These are phyloP conservation scores for Drosophila obscura DNA, from an alignment of 1,140 invertebrate species.

Conservation along the genomic window DNA sequence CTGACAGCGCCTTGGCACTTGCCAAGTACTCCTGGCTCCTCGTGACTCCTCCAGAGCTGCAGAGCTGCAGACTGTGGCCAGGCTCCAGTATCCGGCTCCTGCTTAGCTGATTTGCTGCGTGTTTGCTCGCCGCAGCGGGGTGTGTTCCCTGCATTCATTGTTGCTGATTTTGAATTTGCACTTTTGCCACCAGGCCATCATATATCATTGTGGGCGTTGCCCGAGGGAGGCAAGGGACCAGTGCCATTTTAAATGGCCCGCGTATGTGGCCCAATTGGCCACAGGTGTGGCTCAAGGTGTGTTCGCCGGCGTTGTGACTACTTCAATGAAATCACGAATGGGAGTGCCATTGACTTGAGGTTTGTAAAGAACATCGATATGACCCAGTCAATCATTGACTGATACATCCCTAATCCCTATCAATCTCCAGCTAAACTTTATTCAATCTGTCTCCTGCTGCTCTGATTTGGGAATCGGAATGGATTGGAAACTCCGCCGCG, in stretches of 20 bases:
- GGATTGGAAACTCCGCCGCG: slow-evolving; percentile 13
- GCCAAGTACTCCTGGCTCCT: slow-evolving; percentile 50
- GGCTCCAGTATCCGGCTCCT: slow-evolving; percentile 17
- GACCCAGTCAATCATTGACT: no score
- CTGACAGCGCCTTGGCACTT: slow-evolving; percentile 80
- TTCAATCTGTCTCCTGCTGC: no score
- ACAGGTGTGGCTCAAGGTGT: slow-evolving; percentile 5
- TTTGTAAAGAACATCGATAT: no score
- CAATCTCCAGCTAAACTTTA: no score
- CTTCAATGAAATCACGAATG: neutral
- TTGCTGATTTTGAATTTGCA: slow-evolving; percentile 79
- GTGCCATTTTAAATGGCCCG: slow-evolving; percentile 29
- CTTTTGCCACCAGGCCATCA: slow-evolving; percentile 55
- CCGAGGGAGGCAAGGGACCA: neutral
- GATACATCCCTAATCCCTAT: no score
- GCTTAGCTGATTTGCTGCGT: slow-evolving; percentile 71
- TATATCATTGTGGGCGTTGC: slow-evolving; percentile 58
- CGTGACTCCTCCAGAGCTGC: slow-evolving; percentile 30
- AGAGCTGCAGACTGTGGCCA: neutral
- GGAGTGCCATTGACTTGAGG: no score
- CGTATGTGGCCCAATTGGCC: slow-evolving; percentile 18
- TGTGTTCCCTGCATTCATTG: slow-evolving; percentile 52
- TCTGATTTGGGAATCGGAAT: slow-evolving; percentile 10
- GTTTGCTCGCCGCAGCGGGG: slow-evolving; percentile 49
- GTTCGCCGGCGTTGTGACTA: neutral